Evolutionary conservation across 2,888 invertebrate species (phyloP).

Genomic region (Pteria penguin): DNA sequence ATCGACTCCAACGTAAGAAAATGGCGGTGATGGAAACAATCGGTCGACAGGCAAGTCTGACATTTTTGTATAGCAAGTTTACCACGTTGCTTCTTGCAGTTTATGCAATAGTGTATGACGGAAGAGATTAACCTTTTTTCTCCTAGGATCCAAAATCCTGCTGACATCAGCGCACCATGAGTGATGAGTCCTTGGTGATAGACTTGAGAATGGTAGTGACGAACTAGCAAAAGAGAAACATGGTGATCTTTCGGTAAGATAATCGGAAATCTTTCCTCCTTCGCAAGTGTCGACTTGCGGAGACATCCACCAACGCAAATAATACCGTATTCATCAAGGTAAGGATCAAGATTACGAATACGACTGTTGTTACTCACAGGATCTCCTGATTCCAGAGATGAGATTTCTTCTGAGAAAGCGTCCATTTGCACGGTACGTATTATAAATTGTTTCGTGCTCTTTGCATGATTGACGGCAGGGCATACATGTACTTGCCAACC

Average conservation of each 20-base stretch:
- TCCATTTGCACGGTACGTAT: constrained; percentile 35
- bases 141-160: constrained; percentile 46
- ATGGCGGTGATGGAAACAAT: constrained; percentile 16
- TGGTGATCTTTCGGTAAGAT: constrained; percentile 30
- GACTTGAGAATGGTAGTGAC: constrained; percentile 37
- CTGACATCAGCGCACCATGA: constrained; percentile 35
- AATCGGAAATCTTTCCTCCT: constrained; percentile 25
- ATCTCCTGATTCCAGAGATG: background rate
- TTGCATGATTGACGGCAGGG: background rate
- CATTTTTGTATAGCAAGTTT: constrained; percentile 25
- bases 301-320: constrained; percentile 41
- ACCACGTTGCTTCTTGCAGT: constrained; percentile 30
- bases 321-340: constrained; percentile 33
- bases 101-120: constrained; percentile 33
- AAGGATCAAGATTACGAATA: constrained; percentile 29
- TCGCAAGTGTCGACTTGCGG: background rate
- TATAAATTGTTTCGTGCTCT: constrained; percentile 19
- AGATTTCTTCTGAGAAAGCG: constrained; percentile 23
- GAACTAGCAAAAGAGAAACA: constrained; percentile 33
- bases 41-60: constrained; percentile 34
- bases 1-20: background rate
- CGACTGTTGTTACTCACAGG: constrained; percentile 18
- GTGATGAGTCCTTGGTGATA: constrained; percentile 50
- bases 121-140: constrained; percentile 34
- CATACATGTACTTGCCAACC: constrained; percentile 41